phyloP scores from a whole-genome alignment of 2,888 invertebrate species.

The Agapostemon virescens region DNA sequence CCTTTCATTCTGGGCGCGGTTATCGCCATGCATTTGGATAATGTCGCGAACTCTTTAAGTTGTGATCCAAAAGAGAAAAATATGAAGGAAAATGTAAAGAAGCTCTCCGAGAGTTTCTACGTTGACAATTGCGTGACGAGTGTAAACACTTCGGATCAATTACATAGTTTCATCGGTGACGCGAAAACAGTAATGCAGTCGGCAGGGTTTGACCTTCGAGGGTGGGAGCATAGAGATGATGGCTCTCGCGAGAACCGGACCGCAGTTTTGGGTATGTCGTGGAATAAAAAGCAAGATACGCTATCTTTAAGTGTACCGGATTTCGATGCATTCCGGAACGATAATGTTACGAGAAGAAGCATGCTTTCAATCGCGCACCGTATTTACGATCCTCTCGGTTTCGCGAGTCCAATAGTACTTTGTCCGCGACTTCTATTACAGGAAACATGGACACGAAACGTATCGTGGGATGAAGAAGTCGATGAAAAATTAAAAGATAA shows the following conservation, averaged over 20 bases:
- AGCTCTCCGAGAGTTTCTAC: neutral
- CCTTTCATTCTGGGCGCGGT: constrained; percentile 65
- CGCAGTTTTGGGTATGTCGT: neutral
- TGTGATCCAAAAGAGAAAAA: no score
- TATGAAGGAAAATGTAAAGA: neutral
- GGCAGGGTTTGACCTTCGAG: constrained; percentile 21
- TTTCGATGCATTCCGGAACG: no score
- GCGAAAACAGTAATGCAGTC: neutral
- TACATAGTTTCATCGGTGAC: neutral
- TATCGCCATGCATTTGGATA: constrained; percentile 59
- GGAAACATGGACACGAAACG: constrained; percentile 6
- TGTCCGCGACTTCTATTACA: constrained; percentile 30
- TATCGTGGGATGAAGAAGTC: constrained; percentile 32
- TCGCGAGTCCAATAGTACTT: constrained; percentile 25
- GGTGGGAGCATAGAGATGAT: constrained; percentile 20
- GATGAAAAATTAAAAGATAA: no score
- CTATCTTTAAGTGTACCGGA: neutral
- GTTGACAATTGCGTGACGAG: constrained; percentile 26
- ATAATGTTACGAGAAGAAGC: constrained; percentile 1
- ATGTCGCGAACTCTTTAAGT: neutral
- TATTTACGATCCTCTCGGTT: constrained; percentile 31
- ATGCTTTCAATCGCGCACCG: constrained; percentile 16
- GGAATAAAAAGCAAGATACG: neutral
- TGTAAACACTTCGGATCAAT: neutral
- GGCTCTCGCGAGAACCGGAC: neutral